Percentiles rank a stretch among this genome's conserved stretches.
These are phyloP conservation scores for Phortica okadai DNA, from an alignment of 2,888 invertebrate species.

Conservation along the genomic window DNA sequence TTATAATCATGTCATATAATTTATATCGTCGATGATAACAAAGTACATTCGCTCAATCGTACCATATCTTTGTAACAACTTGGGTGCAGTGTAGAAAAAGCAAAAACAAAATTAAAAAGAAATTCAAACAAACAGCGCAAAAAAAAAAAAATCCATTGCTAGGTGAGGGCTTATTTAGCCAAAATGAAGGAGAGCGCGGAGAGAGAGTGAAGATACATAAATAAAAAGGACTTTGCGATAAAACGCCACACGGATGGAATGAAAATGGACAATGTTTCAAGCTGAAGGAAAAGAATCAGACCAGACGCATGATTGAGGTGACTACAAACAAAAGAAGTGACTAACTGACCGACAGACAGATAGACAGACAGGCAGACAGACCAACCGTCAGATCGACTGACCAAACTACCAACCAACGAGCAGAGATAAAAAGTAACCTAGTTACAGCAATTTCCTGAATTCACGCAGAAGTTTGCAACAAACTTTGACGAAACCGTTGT, in stretches of 20 bases:
- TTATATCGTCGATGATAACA: too few species aligned
- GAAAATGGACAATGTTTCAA: constrained; percentile 3
- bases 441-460: constrained; percentile 35
- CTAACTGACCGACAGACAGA: not conserved
- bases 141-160: too few species aligned
- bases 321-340: not conserved
- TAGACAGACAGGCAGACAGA: not conserved
- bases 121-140: too few species aligned
- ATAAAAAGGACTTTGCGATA: not conserved
- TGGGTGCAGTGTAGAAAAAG: not conserved
- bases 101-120: not conserved
- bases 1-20: too few species aligned
- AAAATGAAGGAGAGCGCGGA: not conserved
- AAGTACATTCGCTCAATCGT: too few species aligned
- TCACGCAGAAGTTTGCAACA: constrained; percentile 11
- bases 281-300: not conserved
- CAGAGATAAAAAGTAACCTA: constrained; percentile 31
- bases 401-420: not conserved
- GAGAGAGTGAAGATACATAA: not conserved
- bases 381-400: not conserved
- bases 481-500: not conserved
- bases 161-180: too few species aligned
- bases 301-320: constrained; percentile 14
- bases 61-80: too few species aligned
- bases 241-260: not conserved